phyloP scores from a whole-genome alignment of 1,140 invertebrate species.

The Aporrectodea caliginosa region DNA sequence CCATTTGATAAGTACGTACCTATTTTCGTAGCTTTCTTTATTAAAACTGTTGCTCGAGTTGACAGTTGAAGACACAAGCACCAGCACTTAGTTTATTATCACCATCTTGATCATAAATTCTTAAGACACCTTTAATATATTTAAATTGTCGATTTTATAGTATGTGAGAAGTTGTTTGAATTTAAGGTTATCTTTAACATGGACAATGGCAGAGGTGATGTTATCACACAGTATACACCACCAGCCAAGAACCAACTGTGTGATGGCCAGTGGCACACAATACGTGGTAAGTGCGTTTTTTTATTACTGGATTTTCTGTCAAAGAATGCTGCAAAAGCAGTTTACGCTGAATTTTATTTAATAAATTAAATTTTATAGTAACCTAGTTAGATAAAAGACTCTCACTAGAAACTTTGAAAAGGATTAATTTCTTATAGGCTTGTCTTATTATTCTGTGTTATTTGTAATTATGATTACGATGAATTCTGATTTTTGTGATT shows the following conservation, averaged over 20 bases:
- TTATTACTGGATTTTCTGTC: not conserved
- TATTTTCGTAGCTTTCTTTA: too few species aligned
- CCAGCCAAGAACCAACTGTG: constrained; percentile 71
- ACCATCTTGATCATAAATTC: not conserved
- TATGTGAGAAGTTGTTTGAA: not conserved
- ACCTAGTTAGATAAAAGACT: not conserved
- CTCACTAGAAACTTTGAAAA: not conserved
- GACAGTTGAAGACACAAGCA: not conserved
- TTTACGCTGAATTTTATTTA: too few species aligned
- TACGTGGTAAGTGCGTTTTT: constrained; percentile 65
- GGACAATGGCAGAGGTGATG: constrained; percentile 75
- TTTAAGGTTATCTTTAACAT: constrained; percentile 69
- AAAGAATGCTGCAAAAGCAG: too few species aligned
- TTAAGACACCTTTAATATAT: not conserved
- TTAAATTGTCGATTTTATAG: not conserved
- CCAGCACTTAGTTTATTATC: not conserved
- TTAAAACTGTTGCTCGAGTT: too few species aligned
- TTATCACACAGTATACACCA: constrained; percentile 70
- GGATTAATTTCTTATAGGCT: not conserved
- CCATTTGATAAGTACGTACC: too few species aligned
- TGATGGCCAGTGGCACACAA: constrained; percentile 89
- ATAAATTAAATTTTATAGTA: too few species aligned
- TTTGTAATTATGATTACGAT: not conserved
- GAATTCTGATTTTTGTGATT: not conserved
- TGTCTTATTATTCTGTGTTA: not conserved